phyloP scores from a whole-genome alignment of 1,140 invertebrate species.

The Calycopis cecrops region DNA sequence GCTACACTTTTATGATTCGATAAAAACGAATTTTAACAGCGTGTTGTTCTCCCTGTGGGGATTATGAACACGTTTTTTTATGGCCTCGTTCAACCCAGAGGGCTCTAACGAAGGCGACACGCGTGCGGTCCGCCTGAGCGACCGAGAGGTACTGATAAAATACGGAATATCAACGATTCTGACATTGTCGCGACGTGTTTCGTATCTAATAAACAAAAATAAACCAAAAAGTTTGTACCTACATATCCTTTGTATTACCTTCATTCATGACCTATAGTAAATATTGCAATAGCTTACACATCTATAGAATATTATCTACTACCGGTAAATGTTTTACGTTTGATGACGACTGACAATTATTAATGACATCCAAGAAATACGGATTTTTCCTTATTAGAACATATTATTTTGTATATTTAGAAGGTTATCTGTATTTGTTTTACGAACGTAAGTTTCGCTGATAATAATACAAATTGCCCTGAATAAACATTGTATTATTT shows the following conservation, averaged over 20 bases:
- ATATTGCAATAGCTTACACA: background rate
- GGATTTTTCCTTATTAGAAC: slow-evolving; percentile 22
- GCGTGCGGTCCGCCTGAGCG: slow-evolving; percentile 23
- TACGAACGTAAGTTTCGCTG: too few relatives aligned
- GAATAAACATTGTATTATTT: too few relatives aligned
- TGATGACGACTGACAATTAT: slow-evolving; percentile 13
- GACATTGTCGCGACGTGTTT: too few relatives aligned
- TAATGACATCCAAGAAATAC: slow-evolving; percentile 29
- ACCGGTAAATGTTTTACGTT: slow-evolving; percentile 25
- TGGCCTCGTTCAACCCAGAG: slow-evolving; percentile 31
- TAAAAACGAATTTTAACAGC: slow-evolving; percentile 10
- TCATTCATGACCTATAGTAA: background rate
- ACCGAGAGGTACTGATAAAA: slow-evolving; percentile 27
- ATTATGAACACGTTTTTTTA: slow-evolving; percentile 31
- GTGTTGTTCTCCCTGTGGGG: slow-evolving; percentile 38
- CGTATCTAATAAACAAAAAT: too few relatives aligned
- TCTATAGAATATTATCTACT: background rate
- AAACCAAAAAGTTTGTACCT: too few relatives aligned
- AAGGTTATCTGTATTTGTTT: too few relatives aligned
- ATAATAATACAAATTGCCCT: too few relatives aligned
- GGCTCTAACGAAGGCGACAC: slow-evolving; percentile 36
- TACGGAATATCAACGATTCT: too few relatives aligned
- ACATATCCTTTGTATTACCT: too few relatives aligned
- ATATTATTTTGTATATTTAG: too few relatives aligned
- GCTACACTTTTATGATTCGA: background rate